Conservation (phyloP, 2,113 vertebrate species). For the Lycaon pictus region DNA sequence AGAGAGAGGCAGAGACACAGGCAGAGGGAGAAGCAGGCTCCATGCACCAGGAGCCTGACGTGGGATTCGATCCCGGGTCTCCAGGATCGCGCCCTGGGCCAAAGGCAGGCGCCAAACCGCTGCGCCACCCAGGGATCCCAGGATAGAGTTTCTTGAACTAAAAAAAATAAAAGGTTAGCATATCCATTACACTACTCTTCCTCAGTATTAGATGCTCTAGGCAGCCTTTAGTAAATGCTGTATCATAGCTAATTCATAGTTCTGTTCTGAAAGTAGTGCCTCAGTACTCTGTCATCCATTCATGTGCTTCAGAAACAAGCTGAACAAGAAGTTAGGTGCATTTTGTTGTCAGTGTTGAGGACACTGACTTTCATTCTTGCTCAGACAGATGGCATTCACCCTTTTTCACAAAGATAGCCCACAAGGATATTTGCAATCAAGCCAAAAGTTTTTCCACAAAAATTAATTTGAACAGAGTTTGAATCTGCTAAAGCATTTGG, state of each 20-base stretch:
- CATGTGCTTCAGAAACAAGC: not conserved
- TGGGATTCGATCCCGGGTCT: too few relatives aligned
- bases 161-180: not conserved
- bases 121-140: too few relatives aligned
- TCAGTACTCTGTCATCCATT: not conserved
- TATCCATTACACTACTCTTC: not conserved
- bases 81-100: too few relatives aligned
- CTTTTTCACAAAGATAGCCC: not conserved
- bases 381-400: not conserved
- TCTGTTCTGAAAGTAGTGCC: not conserved
- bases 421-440: not conserved
- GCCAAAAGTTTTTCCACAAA: not conserved
- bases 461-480: not conserved
- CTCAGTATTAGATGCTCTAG: not conserved
- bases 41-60: too few relatives aligned
- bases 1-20: too few relatives aligned
- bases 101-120: too few relatives aligned
- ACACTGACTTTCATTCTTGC: not conserved
- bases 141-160: not conserved
- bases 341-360: not conserved
- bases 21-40: too few relatives aligned
- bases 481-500: constrained; percentile 3
- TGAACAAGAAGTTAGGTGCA: not conserved
- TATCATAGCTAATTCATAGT: not conserved
- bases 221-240: not conserved